phyloP scores from a whole-genome alignment of 2,888 invertebrate genomes.

The Monochamus alternatus region DNA sequence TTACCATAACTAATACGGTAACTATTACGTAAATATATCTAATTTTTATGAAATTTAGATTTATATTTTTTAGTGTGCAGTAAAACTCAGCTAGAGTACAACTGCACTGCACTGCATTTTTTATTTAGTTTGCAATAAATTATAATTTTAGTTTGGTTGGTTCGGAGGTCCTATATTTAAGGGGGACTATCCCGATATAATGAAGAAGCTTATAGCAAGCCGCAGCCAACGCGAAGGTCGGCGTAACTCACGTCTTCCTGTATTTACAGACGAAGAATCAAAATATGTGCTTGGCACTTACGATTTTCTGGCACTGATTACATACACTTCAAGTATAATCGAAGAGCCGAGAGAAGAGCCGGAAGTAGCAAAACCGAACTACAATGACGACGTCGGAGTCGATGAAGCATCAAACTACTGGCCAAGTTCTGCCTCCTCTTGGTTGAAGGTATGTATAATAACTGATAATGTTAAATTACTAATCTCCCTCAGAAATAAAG shows the following conservation, averaged over 20 bases:
- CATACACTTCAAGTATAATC: conserved; percentile 78
- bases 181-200: conserved; percentile 80
- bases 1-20: no score
- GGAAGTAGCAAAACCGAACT: neutral
- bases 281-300: conserved; percentile 75
- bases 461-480: no score
- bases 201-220: conserved; percentile 75
- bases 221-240: conserved; percentile 76
- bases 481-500: no score
- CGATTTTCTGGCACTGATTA: conserved; percentile 84
- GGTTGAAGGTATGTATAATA: conserved; percentile 30
- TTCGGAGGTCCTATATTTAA: conserved; percentile 75
- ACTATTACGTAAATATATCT: no score
- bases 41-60: no score
- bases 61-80: no score
- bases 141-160: conserved; percentile 55
- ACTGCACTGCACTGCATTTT: no score
- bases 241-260: conserved; percentile 76
- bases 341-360: conserved; percentile 32
- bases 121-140: no score
- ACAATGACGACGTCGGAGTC: neutral
- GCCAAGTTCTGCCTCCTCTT: conserved; percentile 29
- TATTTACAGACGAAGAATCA: conserved; percentile 76
- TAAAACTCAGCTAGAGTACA: no score
- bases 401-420: neutral